Base-by-base conservation (phyloP, 2,113 vertebrate genomes). In the Petrocephalus microphthalmus region DNA sequence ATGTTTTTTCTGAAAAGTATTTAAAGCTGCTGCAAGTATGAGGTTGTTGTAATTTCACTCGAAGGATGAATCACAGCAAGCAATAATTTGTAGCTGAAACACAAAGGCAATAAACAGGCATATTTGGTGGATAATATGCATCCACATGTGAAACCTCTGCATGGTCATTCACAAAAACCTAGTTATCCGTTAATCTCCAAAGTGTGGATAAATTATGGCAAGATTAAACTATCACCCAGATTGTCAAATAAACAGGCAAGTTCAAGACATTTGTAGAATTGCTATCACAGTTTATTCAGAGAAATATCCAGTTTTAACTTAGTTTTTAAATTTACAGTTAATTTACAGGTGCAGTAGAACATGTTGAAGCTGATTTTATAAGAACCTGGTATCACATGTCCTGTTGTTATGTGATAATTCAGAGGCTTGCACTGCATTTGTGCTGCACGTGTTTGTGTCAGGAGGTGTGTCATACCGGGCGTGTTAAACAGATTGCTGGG, bases 401-500 rank as follows among this genome's bases (percentile, higher is more conserved):
- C 53, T 19, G 8, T 42, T 19, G 20, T 19, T 60, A 7, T 20
- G 11, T 37, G 10, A 17, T 33, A 71, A 71, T 71, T 33, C 13
- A 33, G 64, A 33, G 25, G 64, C 15, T 78, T 78, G 37, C 17
- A 19, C 5, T 78, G 71, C 29, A 29, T 56, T 85, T 54, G 49
- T 54, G 19, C 8, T 83, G 74, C 42, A 20, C 29, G 22, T 53
- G n/a, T 54, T 57, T 56, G 52, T 54, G 87, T 47, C 47, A 8
- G 54, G 82, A 64, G 2, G 56, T 47, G 53, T 64, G 88, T 57
- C n/a, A 53, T 53, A 71, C 47, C 11, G n/a, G 20, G 22, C 29
- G 64, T 19, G 25, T 53, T 37, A 25, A 88, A n/a, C 88, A 88
- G 82, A 88, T 85, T 88, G 45, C 57, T n/a, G 83, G 42, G 11